These are phyloP conservation scores for Rissa tridactyla DNA, from an alignment of 2,113 vertebrate genomes.

Conservation along the genomic window DNA sequence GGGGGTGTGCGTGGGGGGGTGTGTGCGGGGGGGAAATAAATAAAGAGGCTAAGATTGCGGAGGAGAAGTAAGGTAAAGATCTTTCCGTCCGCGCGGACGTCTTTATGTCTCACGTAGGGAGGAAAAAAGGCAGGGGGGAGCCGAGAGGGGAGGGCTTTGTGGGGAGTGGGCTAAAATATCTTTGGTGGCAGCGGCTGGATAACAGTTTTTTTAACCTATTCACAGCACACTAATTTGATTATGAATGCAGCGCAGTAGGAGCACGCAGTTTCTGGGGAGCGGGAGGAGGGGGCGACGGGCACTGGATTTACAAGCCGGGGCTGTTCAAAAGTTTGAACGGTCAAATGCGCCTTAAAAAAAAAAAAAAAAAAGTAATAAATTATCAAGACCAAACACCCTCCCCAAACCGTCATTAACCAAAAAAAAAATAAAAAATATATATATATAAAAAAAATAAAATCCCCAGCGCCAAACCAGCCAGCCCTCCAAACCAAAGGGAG, in stretches of 20 bases:
- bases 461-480: fast-evolving
- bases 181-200: constrained; percentile 45
- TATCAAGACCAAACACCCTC: not conserved
- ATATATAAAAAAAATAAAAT: not conserved
- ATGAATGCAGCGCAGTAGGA: constrained; percentile 74
- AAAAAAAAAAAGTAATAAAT: not conserved
- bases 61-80: constrained; percentile 40
- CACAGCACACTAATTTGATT: constrained; percentile 75
- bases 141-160: constrained; percentile 9
- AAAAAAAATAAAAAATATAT: not conserved
- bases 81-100: constrained; percentile 13
- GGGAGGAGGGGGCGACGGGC: constrained; percentile 28
- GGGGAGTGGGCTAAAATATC: constrained; percentile 63
- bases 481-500: not conserved
- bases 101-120: constrained; percentile 45
- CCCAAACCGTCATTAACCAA: not conserved
- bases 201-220: constrained; percentile 69
- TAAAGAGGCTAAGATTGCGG: constrained; percentile 63
- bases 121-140: constrained; percentile 7
- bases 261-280: constrained; percentile 52
- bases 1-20: not conserved
- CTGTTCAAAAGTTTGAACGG: constrained; percentile 67
- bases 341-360: not conserved
- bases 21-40: not conserved
- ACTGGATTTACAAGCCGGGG: constrained; percentile 46